Base-by-base conservation (phyloP, 2,113 vertebrate genomes). In the Micromys minutus region DNA sequence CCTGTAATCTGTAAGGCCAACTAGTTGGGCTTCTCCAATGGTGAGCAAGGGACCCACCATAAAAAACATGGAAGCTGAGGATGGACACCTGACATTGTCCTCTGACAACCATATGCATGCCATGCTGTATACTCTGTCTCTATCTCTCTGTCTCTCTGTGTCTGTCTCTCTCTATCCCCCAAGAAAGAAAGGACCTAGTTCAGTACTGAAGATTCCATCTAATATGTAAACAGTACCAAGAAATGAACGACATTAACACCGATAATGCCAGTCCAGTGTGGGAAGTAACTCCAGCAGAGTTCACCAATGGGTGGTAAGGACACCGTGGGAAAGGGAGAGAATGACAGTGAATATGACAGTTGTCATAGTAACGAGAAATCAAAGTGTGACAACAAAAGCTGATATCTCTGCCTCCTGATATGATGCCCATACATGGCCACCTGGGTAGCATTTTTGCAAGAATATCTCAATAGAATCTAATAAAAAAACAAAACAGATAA, bases 401-500 rank as follows among this genome's bases (percentile, higher is more conserved):
- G 9, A 85, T 59, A 39, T 52, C 76, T 61, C 7, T 4, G 71
- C 31, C 61, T 86, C 45, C 47, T 45, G n/a, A 55, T 55, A 6
- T 3, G 39, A 74, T 5, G 8, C 22, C 17, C 6, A 13, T 22
- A 39, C 79, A 39, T 12, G 15, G 17, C 16, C 79, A 81, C 79
- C 79, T 81, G 21, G 0, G 26, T 71, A 42, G 22, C 13, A 24
- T 79, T 81, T 45, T 15, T n/a, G 26, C 42, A 77, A 87, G 91
- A 74, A 86, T 57, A 39, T 90, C 89, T 75, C 79, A 22, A 15
- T 47, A 91, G 42, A 69, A 55, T 77, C 31, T 92, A 86, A 88
- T 47, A 45, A 93, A 10, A 93, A 10, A 92, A 42, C 24, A 59
- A 81, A 95, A 85, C 17, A 80, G 91, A 75, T 21, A 83, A 81